Base-by-base conservation (phyloP, 2,888 invertebrate genomes). In the Thecocarcelia acutangulata region DNA sequence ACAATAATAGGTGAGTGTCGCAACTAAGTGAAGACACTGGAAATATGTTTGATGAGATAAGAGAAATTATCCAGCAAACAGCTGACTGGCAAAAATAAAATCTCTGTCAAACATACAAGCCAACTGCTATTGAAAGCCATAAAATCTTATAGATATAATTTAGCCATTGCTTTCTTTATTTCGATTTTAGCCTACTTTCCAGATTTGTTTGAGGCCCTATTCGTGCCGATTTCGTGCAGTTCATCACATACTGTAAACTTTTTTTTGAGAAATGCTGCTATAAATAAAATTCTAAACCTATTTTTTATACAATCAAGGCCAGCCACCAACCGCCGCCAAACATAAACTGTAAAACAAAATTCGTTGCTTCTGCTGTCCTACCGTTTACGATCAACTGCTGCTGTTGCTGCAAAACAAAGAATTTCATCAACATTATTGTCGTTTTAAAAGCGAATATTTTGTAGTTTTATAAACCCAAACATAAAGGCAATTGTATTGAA, bases 401-500 rank as follows among this genome's bases (percentile, higher is more conserved):
- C 50, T 58, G 52, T 44, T 59, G 33, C 33, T 33, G 58, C 50
- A 66, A 50, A 61, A 69, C 52, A 76, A 69, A 69, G 44, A 76
- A 63, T 44, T 63, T 56, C 2, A 74, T 64, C 44, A 54, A 46
- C 9, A 63, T 76, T 76, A 0, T 63, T n/a, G 15, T 2, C 13
- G 46, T 54, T 40, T 40, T 17, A 48, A n/a, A 56, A 48, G 37
- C 37, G 66, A 72, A 66, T 21, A 68, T 80, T 75, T 42, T 61
- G 52, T 72, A 56, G 80, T 69, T 80, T 80, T 63, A 74, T 75
- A 74, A 58, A 78, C 24, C 64, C 79, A 44, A 40, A 66, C 50
- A 59, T 44, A 42, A 33, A 72, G 21, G 37, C 58, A 69, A 68
- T 74, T 74, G 28, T 66, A 79, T 78, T 66, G 48, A 42, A 63